These are phyloP conservation scores for Myotis yumanensis DNA, from an alignment of 2,113 vertebrate species.

Conservation along the genomic window DNA sequence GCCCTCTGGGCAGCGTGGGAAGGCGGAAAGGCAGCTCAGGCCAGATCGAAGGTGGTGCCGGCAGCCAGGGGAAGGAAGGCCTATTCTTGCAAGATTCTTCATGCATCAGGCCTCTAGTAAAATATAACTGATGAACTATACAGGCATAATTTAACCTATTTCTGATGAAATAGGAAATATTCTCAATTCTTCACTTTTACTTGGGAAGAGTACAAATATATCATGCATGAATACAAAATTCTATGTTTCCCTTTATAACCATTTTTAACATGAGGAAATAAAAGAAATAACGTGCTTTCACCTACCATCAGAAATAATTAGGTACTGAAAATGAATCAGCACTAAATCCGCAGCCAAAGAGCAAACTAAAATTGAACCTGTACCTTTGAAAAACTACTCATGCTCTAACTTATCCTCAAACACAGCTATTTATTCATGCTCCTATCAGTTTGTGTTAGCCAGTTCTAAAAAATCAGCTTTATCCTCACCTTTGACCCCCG, in stretches of 20 bases:
- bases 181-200: neutral
- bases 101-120: neutral
- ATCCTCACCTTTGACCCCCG: neutral
- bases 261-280: slow-evolving; percentile 1
- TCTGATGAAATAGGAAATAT: neutral
- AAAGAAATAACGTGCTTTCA: neutral
- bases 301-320: slow-evolving; percentile 50
- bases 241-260: neutral
- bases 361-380: neutral
- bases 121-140: neutral
- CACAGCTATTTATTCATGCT: slow-evolving; percentile 47
- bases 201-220: neutral
- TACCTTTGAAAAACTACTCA: slow-evolving; percentile 4
- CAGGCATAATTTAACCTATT: neutral
- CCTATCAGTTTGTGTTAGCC: slow-evolving; percentile 33
- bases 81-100: too few species aligned
- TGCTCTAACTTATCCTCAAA: slow-evolving; percentile 23
- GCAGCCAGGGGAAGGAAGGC: too few species aligned
- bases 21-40: too few species aligned
- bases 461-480: slow-evolving; percentile 52
- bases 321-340: neutral
- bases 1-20: too few species aligned
- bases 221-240: neutral
- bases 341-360: neutral
- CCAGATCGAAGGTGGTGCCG: too few species aligned